Conservation (phyloP, 1,140 invertebrate species). For the Drosophila nigrodunni region DNA sequence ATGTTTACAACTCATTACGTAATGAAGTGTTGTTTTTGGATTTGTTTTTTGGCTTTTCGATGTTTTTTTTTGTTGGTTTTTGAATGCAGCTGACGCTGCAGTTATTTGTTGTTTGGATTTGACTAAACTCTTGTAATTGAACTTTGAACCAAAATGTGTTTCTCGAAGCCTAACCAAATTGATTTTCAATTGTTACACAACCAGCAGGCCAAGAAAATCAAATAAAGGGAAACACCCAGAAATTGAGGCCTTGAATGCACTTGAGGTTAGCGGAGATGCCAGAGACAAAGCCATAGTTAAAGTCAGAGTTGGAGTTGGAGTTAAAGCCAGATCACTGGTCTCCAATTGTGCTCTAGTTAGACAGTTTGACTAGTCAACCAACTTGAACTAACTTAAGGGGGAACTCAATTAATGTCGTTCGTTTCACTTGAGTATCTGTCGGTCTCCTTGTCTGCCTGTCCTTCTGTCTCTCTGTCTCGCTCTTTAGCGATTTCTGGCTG, state of each 20-base stretch:
- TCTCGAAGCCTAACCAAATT: slow-evolving; percentile 54
- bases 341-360: slow-evolving; percentile 17
- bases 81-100: slow-evolving; percentile 40
- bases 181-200: slow-evolving; percentile 58
- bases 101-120: slow-evolving; percentile 23
- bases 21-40: slow-evolving; percentile 35
- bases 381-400: slow-evolving; percentile 31
- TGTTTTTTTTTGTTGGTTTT: slow-evolving; percentile 36
- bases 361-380: slow-evolving; percentile 24
- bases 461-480: neutral
- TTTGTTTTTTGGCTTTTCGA: slow-evolving; percentile 25
- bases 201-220: slow-evolving; percentile 9
- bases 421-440: slow-evolving; percentile 40
- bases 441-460: neutral
- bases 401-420: slow-evolving; percentile 52
- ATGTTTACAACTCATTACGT: slow-evolving; percentile 56
- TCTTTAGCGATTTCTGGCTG: neutral
- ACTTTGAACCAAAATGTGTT: slow-evolving; percentile 67
- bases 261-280: slow-evolving; percentile 46
- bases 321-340: neutral
- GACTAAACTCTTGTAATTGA: slow-evolving; percentile 56
- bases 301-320: neutral
- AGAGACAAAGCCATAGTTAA: neutral
- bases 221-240: slow-evolving; percentile 37
- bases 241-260: slow-evolving; percentile 58